A percentile compares a stretch with the other conserved stretches of the same genome.
Conservation (phyloP, 2,888 invertebrate genomes). For the Meta bourneti region DNA sequence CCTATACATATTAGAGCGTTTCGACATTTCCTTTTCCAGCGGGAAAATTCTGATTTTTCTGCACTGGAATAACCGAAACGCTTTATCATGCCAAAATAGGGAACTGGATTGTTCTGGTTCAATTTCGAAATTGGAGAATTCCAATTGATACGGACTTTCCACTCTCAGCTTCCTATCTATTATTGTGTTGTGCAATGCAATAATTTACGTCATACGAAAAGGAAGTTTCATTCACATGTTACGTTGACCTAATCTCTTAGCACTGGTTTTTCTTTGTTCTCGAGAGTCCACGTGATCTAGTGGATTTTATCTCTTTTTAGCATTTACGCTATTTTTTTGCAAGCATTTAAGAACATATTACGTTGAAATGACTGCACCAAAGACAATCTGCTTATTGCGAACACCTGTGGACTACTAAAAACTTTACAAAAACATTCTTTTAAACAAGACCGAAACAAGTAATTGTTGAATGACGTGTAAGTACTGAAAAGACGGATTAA, state of each 20-base stretch:
- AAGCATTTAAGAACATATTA: too few species aligned
- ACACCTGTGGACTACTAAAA: too few species aligned
- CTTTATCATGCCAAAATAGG: constrained; percentile 10
- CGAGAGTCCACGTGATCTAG: too few species aligned
- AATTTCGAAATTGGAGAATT: constrained; percentile 34
- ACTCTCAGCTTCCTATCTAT: neutral
- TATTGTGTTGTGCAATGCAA: neutral
- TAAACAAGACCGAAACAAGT: too few species aligned
- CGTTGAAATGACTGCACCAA: too few species aligned
- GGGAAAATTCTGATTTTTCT: neutral
- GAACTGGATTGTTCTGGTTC: constrained; percentile 13
- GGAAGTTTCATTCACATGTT: constrained; percentile 24
- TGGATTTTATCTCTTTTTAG: too few species aligned
- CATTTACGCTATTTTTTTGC: too few species aligned
- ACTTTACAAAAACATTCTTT: too few species aligned
- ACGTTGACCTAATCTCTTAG: constrained; percentile 1
- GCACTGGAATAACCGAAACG: neutral
- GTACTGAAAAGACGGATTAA: too few species aligned
- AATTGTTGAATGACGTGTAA: too few species aligned
- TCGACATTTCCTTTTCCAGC: constrained; percentile 3
- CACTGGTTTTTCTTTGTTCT: neutral
- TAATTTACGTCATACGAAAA: constrained; percentile 20
- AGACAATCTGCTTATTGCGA: too few species aligned
- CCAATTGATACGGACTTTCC: neutral
- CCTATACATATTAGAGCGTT: neutral